Base-by-base conservation (phyloP, 2,797 vertebrate species). In the Pangasius sanitwongsei region DNA sequence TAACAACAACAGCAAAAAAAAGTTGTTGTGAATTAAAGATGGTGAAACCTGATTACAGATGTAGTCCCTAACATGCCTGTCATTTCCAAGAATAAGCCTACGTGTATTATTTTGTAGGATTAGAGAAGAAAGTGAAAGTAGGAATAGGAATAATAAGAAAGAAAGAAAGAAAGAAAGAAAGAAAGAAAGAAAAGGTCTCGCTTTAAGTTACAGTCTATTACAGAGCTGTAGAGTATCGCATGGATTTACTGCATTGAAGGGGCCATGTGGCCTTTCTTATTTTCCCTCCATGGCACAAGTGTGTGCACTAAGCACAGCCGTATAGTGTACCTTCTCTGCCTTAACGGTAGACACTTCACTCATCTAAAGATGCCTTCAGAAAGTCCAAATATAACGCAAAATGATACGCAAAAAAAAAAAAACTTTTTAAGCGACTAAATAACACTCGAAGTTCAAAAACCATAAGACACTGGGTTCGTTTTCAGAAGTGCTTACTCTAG, bases 151-250 rank as follows among this genome's bases (percentile, higher is more conserved):
- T 13, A 6, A 44, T 9, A 70, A 70, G 67, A 15, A 72, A 72
- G 69, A 41, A 72, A 72, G 74, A 72, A 72, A 41, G 69, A 41
- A 72, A 72, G 41, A 74, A 74, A 74, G 74, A 57, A 81, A 82
- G 78, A 59, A 61, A 82, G 57, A 25, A 63, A 61, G 57, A 61
- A 82, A 34, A 16, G 5, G 5, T 37, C 23, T 18, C 15, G 25
- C 12, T 65, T 83, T 83, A 83, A 65, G 37, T 63, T 83, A 83
- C 81, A 83, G 23, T 28, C 37, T 63, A 61, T 44, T 28, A 82
- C 80, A 61, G 41, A 28, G 41, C 37, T 28, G 20, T 34, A 53
- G 44, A 34, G n/a, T n/a, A 53, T 69, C 63, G 70, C n/a, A 4
- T 85, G 65, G 63, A 6, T 69, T 25, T 34, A 25, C 8, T 3